phyloP scores from a whole-genome alignment of 2,888 invertebrate genomes.

The Pherbina coryleti region DNA sequence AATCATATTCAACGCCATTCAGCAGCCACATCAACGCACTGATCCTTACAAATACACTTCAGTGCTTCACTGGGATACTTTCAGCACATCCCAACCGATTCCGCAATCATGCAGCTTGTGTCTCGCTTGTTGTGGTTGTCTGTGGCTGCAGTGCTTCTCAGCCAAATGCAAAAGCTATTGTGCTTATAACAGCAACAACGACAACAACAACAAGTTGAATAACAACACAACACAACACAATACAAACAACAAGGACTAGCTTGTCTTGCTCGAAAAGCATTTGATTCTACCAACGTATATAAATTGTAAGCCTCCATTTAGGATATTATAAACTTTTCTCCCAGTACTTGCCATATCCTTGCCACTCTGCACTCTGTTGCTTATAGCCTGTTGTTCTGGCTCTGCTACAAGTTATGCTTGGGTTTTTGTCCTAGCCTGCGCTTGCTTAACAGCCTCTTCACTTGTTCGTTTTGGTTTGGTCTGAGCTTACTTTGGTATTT shows the following conservation, averaged over 20 bases:
- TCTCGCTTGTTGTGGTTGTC: background rate
- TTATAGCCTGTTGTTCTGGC: background rate
- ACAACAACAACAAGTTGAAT: background rate
- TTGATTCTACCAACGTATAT: slow-evolving; percentile 23
- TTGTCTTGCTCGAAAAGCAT: slow-evolving; percentile 4
- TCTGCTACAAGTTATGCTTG: background rate
- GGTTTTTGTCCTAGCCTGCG: background rate
- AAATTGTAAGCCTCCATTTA: slow-evolving; percentile 36
- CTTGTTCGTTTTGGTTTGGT: background rate
- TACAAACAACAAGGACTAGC: slow-evolving; percentile 4
- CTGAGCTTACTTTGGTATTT: slow-evolving; percentile 1
- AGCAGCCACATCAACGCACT: slow-evolving; percentile 15
- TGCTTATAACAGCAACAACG: slow-evolving; percentile 3
- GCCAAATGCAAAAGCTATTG: slow-evolving; percentile 11
- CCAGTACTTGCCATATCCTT: background rate
- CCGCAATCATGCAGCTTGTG: background rate
- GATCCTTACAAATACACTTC: slow-evolving; percentile 33
- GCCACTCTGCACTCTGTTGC: background rate
- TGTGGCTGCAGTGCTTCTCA: background rate
- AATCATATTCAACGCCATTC: slow-evolving; percentile 14
- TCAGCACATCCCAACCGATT: background rate
- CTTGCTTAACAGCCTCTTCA: background rate
- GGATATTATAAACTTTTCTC: slow-evolving; percentile 35
- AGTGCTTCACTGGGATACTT: background rate
- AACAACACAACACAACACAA: background rate